Evolutionary conservation across 2,888 invertebrate species (phyloP).

Genomic region (Cordilura impudica): DNA sequence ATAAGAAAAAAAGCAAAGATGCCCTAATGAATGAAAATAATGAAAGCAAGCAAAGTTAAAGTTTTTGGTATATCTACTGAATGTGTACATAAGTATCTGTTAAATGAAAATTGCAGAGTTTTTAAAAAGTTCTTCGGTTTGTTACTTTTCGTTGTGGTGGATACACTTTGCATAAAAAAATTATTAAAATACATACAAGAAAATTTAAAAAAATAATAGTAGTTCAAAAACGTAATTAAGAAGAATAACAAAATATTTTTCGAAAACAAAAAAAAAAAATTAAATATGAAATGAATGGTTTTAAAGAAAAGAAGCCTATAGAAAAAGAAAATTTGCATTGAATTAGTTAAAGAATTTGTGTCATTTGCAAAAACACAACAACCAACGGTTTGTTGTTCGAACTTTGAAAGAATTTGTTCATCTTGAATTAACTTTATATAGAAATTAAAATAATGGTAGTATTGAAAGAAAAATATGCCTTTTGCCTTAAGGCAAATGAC

Average conservation of each 20-base stretch:
- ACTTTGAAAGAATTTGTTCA: constrained; percentile 5
- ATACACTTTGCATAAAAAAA: constrained; percentile 1
- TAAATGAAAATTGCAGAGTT: constrained; percentile 30
- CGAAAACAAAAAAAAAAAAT: background rate
- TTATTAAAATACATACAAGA: background rate
- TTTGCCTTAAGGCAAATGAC: too few species aligned
- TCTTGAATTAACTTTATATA: too few species aligned
- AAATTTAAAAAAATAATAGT: background rate
- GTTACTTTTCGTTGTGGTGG: constrained; percentile 13
- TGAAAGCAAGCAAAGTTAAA: constrained; percentile 6
- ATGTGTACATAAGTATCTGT: constrained; percentile 37
- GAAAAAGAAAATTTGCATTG: constrained; percentile 33
- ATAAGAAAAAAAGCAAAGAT: constrained; percentile 20
- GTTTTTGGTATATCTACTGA: background rate
- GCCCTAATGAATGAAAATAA: constrained; percentile 20
- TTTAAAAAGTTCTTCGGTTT: constrained; percentile 3
- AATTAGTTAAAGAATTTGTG: constrained; percentile 40
- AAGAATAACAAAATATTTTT: too few species aligned
- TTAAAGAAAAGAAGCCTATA: constrained; percentile 33
- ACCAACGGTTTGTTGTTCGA: constrained; percentile 9
- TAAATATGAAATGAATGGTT: background rate
- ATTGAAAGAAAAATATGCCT: too few species aligned
- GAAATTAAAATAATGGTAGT: too few species aligned
- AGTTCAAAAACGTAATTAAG: background rate
- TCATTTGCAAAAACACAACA: constrained; percentile 42